Evolutionary conservation across 37 sponge, comb jelly and placozoan species (phyloP), one percentile per base, ranked within the genome.

Genomic region (Chondrosia reniformis): DNA sequence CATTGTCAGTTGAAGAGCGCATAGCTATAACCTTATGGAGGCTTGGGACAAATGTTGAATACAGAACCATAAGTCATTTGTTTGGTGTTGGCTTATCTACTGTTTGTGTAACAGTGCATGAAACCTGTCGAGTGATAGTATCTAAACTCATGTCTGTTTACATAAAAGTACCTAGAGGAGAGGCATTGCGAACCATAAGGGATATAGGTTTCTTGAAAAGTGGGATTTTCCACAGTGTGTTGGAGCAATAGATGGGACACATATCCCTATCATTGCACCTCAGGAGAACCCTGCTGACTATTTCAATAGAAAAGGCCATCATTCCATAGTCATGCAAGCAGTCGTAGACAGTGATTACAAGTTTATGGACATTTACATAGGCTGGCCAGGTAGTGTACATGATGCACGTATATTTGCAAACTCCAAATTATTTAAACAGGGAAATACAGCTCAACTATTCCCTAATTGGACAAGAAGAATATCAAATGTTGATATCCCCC

Each of bases 301-400:
- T 33, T 75, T 31, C 56, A 75, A 75, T 10, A 45, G 76, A 9
- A 75, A 75, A 24, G 76, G 76, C 3, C 52, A 46, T 2, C 55
- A 75, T 31, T 75, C 76, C 19, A 32, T 75, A 0, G 12, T 75
- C 3, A 30, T 75, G 56, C 76, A 75, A 32, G 76, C 76, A 2
- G 0, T 75, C 4, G 76, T 75, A 19, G 76, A 75, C 56, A 54
- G 52, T 75, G 55, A 31, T 0, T 75, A 75, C 28, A 45, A 33
- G 34, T 75, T 75, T 75, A 15, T 46, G 32, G 76, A 75, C 25
- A 4, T 75, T 2, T 46, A 30, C 4, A 55, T 75, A 12, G 76
- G 76, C 2, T 75, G 76, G 76, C 76, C 76, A 19, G 76, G 76
- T 3, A 75, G 76, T 45, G 76, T 75, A 21, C 76, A 75, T 46